phyloP scores from a whole-genome alignment of 2,888 invertebrate genomes.

The Sussaba pulchella region DNA sequence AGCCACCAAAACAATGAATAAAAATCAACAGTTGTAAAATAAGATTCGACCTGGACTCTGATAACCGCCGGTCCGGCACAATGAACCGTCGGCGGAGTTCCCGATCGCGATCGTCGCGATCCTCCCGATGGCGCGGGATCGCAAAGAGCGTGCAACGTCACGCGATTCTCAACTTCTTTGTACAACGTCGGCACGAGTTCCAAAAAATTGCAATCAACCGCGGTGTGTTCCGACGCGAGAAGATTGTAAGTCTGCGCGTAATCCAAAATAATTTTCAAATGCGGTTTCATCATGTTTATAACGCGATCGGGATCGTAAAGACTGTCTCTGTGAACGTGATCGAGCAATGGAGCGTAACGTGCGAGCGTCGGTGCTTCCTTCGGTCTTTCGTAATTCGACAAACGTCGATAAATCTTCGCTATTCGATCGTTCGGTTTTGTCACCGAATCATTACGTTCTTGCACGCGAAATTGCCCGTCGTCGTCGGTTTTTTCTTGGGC shows the following conservation, averaged over 20 bases:
- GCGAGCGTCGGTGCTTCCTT: conserved; percentile 86
- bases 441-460: conserved; percentile 24
- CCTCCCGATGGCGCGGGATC: conserved; percentile 81
- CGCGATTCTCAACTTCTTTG: conserved; percentile 85
- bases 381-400: conserved; percentile 88
- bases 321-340: conserved; percentile 82
- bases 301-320: conserved; percentile 84
- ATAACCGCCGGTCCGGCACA: conserved; percentile 88
- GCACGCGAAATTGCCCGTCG: background rate
- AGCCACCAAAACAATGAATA: background rate
- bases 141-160: conserved; percentile 86
- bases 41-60: conserved; percentile 84
- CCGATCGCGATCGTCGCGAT: conserved; percentile 77
- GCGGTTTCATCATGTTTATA: conserved; percentile 83
- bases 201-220: conserved; percentile 88
- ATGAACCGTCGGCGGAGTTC: conserved; percentile 85
- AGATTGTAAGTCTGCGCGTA: conserved; percentile 86
- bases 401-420: conserved; percentile 86
- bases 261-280: conserved; percentile 84
- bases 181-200: conserved; percentile 88
- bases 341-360: conserved; percentile 84
- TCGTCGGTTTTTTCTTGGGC: conserved; percentile 19
- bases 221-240: conserved; percentile 88
- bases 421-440: conserved; percentile 82
- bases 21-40: background rate